Evolutionary conservation across 2,888 invertebrate genomes (phyloP), one percentile per base, ranked within the genome.

Genomic region (Sericinus montela): DNA sequence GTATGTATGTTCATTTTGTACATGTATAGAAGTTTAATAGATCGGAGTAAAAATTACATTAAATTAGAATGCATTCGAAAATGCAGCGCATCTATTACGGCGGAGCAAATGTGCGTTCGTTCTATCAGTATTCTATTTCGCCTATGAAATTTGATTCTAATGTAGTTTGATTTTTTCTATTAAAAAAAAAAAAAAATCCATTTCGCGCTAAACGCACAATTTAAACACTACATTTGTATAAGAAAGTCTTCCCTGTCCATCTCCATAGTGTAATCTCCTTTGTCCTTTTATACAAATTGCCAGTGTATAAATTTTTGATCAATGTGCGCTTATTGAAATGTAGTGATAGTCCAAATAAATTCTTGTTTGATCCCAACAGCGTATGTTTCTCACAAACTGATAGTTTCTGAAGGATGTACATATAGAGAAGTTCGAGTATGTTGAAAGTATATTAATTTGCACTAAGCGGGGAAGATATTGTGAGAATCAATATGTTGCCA

Each of bases 401-500:
- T 45, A 25, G 50, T 45, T 25, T 36, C 28, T 30, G 40, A 50
- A 40, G 41, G 45, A 36, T 51, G 50, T 51, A 51, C 45, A 51
- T 51, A 51, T 51, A 51, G 47, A 45, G 42, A 28, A 34, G 41
- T 16, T 41, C 14, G 35, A 37, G 14, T 36, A 30, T 30, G 39
- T 19, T 13, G 35, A 29, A 43, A 50, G 47, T 48, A 34, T 40
- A 44, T 36, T 32, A 40, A 19, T 45, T 15, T 40, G 36, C 47
- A 35, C 47, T 41, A 41, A 28, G 47, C 41, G 41, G 19, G 45
- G 36, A 34, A 35, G 51, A 51, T 51, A 56, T 59, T 65, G 64
- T 68, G 67, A 67, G 67, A 55, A 57, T 52, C 58, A 7, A 25
- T 50, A 42, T 41, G 50, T 37, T 51, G 54, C 48, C 46, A 51